Conservation (phyloP, 1,140 invertebrate species). For the Bombus superbus region DNA sequence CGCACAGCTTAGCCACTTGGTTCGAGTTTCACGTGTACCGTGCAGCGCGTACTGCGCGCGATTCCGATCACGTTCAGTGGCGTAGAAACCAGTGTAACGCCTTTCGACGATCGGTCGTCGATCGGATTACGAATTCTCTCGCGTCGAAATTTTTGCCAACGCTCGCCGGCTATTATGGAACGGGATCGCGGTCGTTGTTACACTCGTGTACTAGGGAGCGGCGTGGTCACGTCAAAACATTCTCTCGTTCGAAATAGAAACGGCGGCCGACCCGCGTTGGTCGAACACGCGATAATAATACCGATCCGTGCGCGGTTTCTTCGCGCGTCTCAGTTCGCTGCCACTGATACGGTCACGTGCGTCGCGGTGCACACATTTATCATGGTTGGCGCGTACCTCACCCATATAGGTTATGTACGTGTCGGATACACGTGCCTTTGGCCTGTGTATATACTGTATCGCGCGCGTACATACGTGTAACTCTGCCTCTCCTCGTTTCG, state of each 20-base stretch:
- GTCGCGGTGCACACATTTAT: slow-evolving; percentile 31
- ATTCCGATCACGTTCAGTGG: slow-evolving; percentile 56
- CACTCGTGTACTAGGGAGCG: neutral
- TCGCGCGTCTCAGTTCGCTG: neutral
- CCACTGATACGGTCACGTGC: slow-evolving; percentile 52
- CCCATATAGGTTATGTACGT: slow-evolving; percentile 7
- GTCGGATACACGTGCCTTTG: slow-evolving; percentile 39
- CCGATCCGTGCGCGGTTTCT: slow-evolving; percentile 27
- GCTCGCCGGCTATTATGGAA: neutral
- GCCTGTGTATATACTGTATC: neutral
- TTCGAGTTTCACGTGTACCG: slow-evolving; percentile 54
- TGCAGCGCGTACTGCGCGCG: slow-evolving; percentile 17
- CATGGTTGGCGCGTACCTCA: slow-evolving; percentile 22
- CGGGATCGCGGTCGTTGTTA: slow-evolving; percentile 17
- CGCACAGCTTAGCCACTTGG: slow-evolving; percentile 19
- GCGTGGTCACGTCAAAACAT: slow-evolving; percentile 37
- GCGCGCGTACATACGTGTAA: slow-evolving; percentile 6
- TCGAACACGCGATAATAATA: slow-evolving; percentile 24
- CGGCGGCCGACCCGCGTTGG: neutral
- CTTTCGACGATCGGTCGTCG: slow-evolving; percentile 42
- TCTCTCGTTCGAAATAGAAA: slow-evolving; percentile 35
- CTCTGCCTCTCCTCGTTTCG: slow-evolving; percentile 1
- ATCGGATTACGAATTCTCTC: slow-evolving; percentile 50
- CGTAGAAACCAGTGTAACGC: slow-evolving; percentile 40
- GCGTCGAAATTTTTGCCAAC: slow-evolving; percentile 47